A percentile compares a stretch with the other conserved stretches of the same genome.
Conservation (phyloP, 2,113 vertebrate species). For the Pantherophis guttatus region DNA sequence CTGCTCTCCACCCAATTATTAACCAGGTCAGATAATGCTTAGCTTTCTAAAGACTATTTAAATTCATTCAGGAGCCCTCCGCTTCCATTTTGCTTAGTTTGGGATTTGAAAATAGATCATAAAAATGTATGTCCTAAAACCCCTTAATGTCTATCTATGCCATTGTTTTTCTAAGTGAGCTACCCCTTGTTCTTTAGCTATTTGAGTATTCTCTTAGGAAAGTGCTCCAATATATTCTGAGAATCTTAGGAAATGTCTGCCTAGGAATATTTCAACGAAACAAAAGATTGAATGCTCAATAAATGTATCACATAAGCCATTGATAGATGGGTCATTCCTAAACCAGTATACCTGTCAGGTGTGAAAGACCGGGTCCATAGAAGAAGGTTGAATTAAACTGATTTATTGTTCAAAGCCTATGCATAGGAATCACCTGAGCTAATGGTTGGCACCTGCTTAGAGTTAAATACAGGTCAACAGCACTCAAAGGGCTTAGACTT, state of each 20-base stretch:
- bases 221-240: neutral
- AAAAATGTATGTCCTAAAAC: neutral
- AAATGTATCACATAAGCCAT: neutral
- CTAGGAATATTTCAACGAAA: neutral
- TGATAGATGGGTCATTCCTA: neutral
- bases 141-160: neutral
- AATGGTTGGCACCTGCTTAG: neutral
- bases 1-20: neutral
- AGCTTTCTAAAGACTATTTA: neutral
- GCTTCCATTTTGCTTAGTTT: neutral
- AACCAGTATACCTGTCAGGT: neutral
- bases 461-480: neutral
- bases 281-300: neutral
- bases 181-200: neutral
- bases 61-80: neutral
- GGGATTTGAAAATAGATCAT: neutral
- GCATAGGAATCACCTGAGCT: neutral
- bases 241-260: neutral
- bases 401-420: neutral
- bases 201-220: neutral
- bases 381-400: neutral
- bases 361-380: neutral
- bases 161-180: neutral
- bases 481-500: neutral
- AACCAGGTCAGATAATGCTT: neutral